Evolutionary conservation across 2,797 vertebrate species (phyloP).

Genomic region (Fistularia tabacaria): DNA sequence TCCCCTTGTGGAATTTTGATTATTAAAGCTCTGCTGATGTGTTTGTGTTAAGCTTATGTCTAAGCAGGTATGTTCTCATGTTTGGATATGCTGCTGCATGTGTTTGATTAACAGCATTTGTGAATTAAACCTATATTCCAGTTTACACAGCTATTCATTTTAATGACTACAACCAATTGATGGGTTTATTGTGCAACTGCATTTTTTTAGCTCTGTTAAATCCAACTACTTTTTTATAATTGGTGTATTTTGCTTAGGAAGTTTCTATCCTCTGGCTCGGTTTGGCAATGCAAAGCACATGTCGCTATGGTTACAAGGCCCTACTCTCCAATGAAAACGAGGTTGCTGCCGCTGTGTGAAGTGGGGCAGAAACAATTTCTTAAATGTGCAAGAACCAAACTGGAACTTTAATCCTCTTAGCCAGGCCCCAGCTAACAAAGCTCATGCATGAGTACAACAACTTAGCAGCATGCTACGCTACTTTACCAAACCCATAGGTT

Average conservation of each 20-base stretch:
- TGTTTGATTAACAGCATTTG: conserved; percentile 6
- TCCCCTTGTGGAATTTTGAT: conserved; percentile 67
- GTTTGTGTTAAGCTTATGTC: conserved; percentile 44
- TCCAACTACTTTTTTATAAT: conserved; percentile 43
- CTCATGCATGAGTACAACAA: conserved; percentile 63
- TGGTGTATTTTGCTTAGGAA: conserved; percentile 35
- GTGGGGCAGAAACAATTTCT: conserved; percentile 81
- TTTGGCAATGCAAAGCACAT: conserved; percentile 44
- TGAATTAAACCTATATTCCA: too few species aligned
- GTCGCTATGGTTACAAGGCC: conserved; percentile 67
- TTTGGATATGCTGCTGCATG: conserved; percentile 8
- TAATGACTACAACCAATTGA: conserved; percentile 20
- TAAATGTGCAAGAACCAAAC: conserved; percentile 79
- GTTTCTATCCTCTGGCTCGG: conserved; percentile 47
- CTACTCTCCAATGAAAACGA: conserved; percentile 56
- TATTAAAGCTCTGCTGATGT: conserved; percentile 56
- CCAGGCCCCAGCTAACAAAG: conserved; percentile 69
- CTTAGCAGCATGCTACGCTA: conserved; percentile 64
- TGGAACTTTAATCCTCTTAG: conserved; percentile 83
- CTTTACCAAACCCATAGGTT: conserved; percentile 43
- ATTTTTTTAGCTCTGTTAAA: conserved; percentile 27
- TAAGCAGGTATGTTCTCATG: conserved; percentile 37
- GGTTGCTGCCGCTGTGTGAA: conserved; percentile 65
- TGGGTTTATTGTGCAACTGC: conserved; percentile 6
- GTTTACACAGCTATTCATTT: too few species aligned